A percentile compares a stretch with the other conserved stretches of the same genome.
Evolutionary conservation across 2,888 invertebrate genomes (phyloP).

Genomic region (Cryptocheilus praepositus): DNA sequence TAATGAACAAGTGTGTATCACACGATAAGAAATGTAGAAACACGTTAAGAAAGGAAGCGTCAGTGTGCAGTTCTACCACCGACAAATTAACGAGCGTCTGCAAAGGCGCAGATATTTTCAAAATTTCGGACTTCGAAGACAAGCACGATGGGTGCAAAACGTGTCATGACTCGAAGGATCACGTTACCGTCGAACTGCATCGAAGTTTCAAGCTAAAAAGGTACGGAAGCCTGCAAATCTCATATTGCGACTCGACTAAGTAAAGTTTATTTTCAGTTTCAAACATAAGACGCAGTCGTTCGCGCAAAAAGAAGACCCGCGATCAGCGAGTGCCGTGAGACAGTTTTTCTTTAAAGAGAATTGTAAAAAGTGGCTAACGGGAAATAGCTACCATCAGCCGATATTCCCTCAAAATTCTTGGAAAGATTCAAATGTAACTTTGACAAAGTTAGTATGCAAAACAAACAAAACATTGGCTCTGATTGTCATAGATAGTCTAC

Average conservation of each 20-base stretch:
- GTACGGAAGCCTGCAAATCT: conserved; percentile 26
- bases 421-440: conserved; percentile 50
- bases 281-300: conserved; percentile 55
- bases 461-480: conserved; percentile 80
- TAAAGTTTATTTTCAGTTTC: conserved; percentile 14
- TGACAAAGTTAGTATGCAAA: conserved; percentile 60
- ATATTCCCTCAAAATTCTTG: conserved; percentile 64
- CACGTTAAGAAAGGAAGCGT: conserved; percentile 18
- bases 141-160: conserved; percentile 49
- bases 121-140: conserved; percentile 24
- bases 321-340: conserved; percentile 77
- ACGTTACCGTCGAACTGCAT: conserved; percentile 21
- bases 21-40: conserved; percentile 49
- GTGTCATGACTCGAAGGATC: conserved; percentile 51
- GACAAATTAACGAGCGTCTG: conserved; percentile 57
- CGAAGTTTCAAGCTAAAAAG: conserved; percentile 34
- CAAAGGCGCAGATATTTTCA: conserved; percentile 62
- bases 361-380: conserved; percentile 65
- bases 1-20: conserved; percentile 65
- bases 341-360: conserved; percentile 52
- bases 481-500: conserved; percentile 84
- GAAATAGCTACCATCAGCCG: conserved; percentile 66
- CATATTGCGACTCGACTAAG: neutral
- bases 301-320: conserved; percentile 76
- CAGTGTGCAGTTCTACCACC: conserved; percentile 52